Percentiles rank a stretch among this genome's conserved stretches.
Evolutionary conservation across 2,113 vertebrate species (phyloP).

Genomic region (Elachura formosa): DNA sequence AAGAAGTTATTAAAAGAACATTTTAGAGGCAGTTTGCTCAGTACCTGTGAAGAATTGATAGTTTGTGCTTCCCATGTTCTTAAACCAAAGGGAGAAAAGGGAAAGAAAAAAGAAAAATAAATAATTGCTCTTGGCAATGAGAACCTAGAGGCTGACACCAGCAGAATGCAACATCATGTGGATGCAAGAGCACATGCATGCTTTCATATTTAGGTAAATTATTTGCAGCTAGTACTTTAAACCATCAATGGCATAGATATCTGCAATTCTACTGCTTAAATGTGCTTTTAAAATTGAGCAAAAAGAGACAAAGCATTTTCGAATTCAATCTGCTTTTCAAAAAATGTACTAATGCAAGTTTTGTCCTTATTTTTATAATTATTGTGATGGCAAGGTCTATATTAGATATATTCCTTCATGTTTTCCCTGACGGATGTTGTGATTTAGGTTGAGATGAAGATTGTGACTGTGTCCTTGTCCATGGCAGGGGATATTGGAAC

Average conservation of each 20-base stretch:
- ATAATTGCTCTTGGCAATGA: neutral
- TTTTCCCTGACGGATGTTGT: neutral
- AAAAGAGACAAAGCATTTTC: neutral
- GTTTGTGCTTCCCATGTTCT: slow-evolving; percentile 2
- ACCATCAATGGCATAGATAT: accelerated
- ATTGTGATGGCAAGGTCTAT: neutral
- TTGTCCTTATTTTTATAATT: neutral
- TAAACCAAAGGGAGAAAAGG: neutral
- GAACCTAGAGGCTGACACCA: neutral
- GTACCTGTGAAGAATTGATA: slow-evolving; percentile 27
- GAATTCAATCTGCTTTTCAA: neutral
- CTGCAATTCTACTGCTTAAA: neutral
- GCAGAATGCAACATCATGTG: neutral
- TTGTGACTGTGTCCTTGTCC: neutral
- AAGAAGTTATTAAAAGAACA: slow-evolving; percentile 51
- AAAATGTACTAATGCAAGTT: neutral
- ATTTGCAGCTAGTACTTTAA: neutral
- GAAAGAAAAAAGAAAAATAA: neutral
- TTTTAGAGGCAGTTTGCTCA: slow-evolving; percentile 48
- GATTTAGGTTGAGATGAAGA: neutral
- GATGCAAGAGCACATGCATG: neutral
- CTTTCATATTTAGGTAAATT: neutral
- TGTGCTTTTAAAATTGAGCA: neutral
- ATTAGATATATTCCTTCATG: neutral
- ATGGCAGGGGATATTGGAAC: accelerated